These are phyloP conservation scores for Erinaceus europaeus DNA, from an alignment of 2,113 vertebrate genomes.

Conservation along the genomic window DNA sequence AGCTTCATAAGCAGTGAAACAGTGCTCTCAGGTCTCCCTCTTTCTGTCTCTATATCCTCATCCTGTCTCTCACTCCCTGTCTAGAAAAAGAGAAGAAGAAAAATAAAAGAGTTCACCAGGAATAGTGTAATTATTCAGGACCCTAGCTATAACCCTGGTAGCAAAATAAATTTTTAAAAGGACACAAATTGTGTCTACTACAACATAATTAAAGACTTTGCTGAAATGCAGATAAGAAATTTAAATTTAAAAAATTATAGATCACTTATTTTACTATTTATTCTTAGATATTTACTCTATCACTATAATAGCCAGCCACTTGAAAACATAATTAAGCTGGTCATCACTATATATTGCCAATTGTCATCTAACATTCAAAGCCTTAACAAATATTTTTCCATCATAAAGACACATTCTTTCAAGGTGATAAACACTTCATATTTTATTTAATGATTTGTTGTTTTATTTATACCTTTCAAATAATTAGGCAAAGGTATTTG, in stretches of 20 bases:
- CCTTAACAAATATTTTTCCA: neutral
- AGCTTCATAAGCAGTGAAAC: too few relatives aligned
- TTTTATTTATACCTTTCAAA: conserved; percentile 42
- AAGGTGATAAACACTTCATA: neutral
- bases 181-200: conserved; percentile 25
- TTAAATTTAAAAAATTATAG: conserved; percentile 26
- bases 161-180: neutral
- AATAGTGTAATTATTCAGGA: too few relatives aligned
- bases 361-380: conserved; percentile 14
- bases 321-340: conserved; percentile 29
- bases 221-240: conserved; percentile 28
- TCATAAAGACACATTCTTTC: conserved; percentile 6
- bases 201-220: conserved; percentile 34
- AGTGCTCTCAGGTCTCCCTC: too few relatives aligned
- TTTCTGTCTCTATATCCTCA: too few relatives aligned
- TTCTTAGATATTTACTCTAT: conserved; percentile 40
- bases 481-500: conserved; percentile 2
- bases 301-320: neutral
- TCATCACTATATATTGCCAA: neutral
- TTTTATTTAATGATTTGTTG: conserved; percentile 15
- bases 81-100: neutral
- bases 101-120: too few relatives aligned
- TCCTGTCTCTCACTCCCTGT: too few relatives aligned
- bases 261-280: neutral
- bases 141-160: neutral